phyloP scores from a whole-genome alignment of 2,797 vertebrate species.

The Trematomus bernacchii region DNA sequence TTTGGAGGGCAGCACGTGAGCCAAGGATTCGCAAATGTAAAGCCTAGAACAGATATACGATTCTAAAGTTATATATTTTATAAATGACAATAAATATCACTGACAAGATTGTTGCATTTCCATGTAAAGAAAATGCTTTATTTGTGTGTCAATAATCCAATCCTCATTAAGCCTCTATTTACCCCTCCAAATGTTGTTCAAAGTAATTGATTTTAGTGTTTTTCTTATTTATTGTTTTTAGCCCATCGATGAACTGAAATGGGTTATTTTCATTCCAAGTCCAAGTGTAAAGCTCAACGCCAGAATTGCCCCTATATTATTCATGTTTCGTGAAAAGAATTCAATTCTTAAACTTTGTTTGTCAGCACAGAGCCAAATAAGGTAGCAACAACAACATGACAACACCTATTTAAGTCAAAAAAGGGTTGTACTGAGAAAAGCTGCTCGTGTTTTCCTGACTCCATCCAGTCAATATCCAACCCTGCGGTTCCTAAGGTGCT shows the following conservation, averaged over 20 bases:
- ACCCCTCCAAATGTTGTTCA: neutral
- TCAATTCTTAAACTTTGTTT: constrained; percentile 33
- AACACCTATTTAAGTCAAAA: constrained; percentile 73
- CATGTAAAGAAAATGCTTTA: neutral
- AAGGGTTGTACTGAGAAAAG: constrained; percentile 32
- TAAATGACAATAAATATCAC: neutral
- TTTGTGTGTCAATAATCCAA: neutral
- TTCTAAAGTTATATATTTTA: neutral
- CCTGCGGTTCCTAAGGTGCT: constrained; percentile 69
- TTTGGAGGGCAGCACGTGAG: constrained; percentile 57
- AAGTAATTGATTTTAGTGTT: neutral
- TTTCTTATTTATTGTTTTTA: constrained; percentile 5
- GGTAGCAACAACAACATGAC: constrained; percentile 57
- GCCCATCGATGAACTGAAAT: constrained; percentile 14
- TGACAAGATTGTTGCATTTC: constrained; percentile 1
- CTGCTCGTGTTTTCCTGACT: constrained; percentile 60
- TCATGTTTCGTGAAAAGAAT: constrained; percentile 43
- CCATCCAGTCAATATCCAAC: constrained; percentile 62
- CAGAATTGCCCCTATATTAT: constrained; percentile 11
- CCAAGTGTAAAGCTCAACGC: constrained; percentile 21
- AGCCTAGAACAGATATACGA: constrained; percentile 6
- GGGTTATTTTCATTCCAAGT: constrained; percentile 19
- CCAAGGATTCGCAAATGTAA: constrained; percentile 13
- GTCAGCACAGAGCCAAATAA: constrained; percentile 57
- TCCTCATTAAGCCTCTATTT: neutral